phyloP scores from a whole-genome alignment of 2,113 vertebrate species.

The Petromus typicus region DNA sequence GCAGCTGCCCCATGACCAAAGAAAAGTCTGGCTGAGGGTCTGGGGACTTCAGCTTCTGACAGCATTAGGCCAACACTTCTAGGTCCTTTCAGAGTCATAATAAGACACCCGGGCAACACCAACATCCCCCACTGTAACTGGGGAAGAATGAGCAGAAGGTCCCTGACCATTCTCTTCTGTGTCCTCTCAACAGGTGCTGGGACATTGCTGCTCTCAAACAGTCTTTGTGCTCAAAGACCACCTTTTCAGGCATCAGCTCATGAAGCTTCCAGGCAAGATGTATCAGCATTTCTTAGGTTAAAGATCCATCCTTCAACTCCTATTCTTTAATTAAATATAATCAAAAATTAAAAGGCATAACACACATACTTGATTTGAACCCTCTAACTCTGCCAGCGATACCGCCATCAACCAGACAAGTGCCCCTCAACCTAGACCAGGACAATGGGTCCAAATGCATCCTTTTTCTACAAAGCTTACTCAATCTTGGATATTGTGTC shows the following conservation, averaged over 20 bases:
- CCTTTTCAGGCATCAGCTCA: not conserved
- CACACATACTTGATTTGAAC: not conserved
- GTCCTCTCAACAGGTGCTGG: too few relatives aligned
- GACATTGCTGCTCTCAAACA: not conserved
- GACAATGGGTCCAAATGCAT: not conserved
- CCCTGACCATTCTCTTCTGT: not conserved
- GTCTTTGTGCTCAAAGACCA: not conserved
- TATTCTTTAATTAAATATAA: not conserved
- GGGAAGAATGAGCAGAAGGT: not conserved
- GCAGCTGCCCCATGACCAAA: too few relatives aligned
- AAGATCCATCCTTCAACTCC: too few relatives aligned
- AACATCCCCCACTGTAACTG: not conserved
- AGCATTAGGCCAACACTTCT: not conserved
- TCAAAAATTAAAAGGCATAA: not conserved
- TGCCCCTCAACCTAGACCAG: not conserved
- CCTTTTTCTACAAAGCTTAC: not conserved
- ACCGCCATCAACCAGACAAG: too few relatives aligned
- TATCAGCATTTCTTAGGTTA: not conserved
- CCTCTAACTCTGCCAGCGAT: not conserved
- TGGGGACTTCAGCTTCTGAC: not conserved
- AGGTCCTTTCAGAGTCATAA: not conserved
- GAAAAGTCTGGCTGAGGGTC: not conserved
- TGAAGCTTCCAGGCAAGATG: not conserved
- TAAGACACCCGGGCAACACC: not conserved
- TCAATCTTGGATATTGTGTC: not conserved